phyloP scores from a whole-genome alignment of 2,888 invertebrate genomes.

The Aradus depressus region DNA sequence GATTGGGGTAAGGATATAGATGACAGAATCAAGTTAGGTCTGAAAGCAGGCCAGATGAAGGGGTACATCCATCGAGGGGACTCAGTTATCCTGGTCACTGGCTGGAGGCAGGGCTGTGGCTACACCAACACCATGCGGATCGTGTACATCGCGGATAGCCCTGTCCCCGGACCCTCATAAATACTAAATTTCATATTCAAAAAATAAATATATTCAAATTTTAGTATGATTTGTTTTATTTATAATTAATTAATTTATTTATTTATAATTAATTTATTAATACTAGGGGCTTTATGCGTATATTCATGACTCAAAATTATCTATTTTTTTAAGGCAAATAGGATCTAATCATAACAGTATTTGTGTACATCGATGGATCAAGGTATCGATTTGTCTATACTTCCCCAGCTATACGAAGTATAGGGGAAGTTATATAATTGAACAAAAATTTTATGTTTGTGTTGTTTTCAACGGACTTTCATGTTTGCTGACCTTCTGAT shows the following conservation, averaged over 20 bases:
- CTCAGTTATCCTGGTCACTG: slow-evolving; percentile 84
- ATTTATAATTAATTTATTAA: neutral
- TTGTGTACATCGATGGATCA: too few species aligned
- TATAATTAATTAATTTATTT: neutral
- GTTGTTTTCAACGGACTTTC: too few species aligned
- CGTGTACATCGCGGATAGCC: slow-evolving; percentile 54
- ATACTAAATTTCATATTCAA: neutral
- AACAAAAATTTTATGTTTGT: too few species aligned
- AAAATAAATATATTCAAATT: neutral
- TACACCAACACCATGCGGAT: slow-evolving; percentile 93
- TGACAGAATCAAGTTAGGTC: slow-evolving; percentile 68
- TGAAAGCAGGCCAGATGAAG: slow-evolving; percentile 72
- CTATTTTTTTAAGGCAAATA: too few species aligned
- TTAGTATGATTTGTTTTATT: neutral
- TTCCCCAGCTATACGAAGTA: too few species aligned
- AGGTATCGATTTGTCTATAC: too few species aligned
- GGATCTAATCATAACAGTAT: too few species aligned
- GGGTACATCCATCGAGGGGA: slow-evolving; percentile 79
- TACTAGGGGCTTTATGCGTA: too few species aligned
- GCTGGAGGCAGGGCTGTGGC: slow-evolving; percentile 92
- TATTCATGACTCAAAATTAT: too few species aligned
- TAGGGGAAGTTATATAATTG: too few species aligned
- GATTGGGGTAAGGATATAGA: slow-evolving; percentile 92
- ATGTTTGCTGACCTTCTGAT: too few species aligned
- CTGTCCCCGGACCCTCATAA: neutral